Base-by-base conservation (phyloP, 2,113 vertebrate species). In the Oryzias curvinotus region DNA sequence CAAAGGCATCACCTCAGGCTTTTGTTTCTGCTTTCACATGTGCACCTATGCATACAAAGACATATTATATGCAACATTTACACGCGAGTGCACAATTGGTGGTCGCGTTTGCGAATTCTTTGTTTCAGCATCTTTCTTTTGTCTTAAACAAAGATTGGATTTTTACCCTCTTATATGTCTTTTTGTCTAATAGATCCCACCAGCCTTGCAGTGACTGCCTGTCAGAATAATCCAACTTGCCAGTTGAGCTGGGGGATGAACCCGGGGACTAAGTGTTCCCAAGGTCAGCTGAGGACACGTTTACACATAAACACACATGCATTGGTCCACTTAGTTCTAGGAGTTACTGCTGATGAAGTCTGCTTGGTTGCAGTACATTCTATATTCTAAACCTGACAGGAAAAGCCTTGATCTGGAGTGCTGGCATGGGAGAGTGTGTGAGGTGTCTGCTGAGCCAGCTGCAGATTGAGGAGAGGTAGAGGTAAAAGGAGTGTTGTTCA, bases 1-100 rank as follows among this genome's bases (percentile, higher is more conserved):
- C 88, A 90, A 83, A 85, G 71, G 82, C 82, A 85, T 81, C 89
- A 87, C 88, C 91, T 92, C 87, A 73, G 92, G 91, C 91, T n/a
- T 57, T 80, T 60, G 59, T 65, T 87, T 67, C 76, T 68, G 68
- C 77, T 77, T 71, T 50, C 67, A 18, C 73, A 47, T 74, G 47
- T 57, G 62, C 65, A 66, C 76, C 18, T 53, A 67, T 41, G 51
- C 64, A 59, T 1, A 47, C 28, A 57, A 28, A 60, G 12, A 42
- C 52, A 59, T 53, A 73, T 67, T 16, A 15, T 25, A 19, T 42
- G 51, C 36, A 8, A 14, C 62, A 49, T 48, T 43, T 25, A 43
- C 58, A 75, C 54, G 56, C 36, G 36, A 42, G 17, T 48, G 63
- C 23, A 68, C 64, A 50, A 62, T 69, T 77, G 49, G 62, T 48